Percentiles rank a stretch among this genome's conserved stretches.
phyloP scores from a whole-genome alignment of 2,888 invertebrate genomes.

The Anarsia innoxiella region DNA sequence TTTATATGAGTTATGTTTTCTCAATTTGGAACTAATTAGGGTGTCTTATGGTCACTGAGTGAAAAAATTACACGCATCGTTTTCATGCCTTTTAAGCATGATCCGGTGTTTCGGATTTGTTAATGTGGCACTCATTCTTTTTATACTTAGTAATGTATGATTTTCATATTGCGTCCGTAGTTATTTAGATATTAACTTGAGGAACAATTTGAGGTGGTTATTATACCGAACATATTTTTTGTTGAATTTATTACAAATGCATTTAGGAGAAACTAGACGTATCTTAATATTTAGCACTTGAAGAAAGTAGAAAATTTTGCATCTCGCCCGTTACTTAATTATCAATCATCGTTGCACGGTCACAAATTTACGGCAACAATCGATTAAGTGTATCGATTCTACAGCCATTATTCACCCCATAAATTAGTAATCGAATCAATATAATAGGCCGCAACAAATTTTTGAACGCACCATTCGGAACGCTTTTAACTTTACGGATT shows the following conservation, averaged over 20 bases:
- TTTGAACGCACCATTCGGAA: slow-evolving; percentile 56
- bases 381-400: slow-evolving; percentile 39
- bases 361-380: slow-evolving; percentile 44
- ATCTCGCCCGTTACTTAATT: slow-evolving; percentile 47
- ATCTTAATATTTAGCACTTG: too few species aligned
- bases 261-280: too few species aligned
- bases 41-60: slow-evolving; percentile 27
- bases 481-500: slow-evolving; percentile 36
- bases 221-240: too few species aligned
- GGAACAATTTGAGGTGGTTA: too few species aligned
- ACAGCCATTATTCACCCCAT: slow-evolving; percentile 65
- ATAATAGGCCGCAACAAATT: slow-evolving; percentile 66
- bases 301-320: slow-evolving; percentile 21
- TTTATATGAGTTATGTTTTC: too few species aligned
- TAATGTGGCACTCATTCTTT: too few species aligned
- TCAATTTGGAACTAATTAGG: slow-evolving; percentile 20
- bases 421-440: slow-evolving; percentile 69
- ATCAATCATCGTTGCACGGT: slow-evolving; percentile 39
- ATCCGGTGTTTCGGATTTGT: background rate
- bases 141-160: too few species aligned
- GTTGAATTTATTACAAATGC: too few species aligned
- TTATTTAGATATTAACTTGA: too few species aligned
- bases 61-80: slow-evolving; percentile 24
- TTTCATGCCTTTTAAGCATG: slow-evolving; percentile 19
- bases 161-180: too few species aligned